Evolutionary conservation across 1,140 invertebrate genomes (phyloP).

Genomic region (Heliconius melpomene): DNA sequence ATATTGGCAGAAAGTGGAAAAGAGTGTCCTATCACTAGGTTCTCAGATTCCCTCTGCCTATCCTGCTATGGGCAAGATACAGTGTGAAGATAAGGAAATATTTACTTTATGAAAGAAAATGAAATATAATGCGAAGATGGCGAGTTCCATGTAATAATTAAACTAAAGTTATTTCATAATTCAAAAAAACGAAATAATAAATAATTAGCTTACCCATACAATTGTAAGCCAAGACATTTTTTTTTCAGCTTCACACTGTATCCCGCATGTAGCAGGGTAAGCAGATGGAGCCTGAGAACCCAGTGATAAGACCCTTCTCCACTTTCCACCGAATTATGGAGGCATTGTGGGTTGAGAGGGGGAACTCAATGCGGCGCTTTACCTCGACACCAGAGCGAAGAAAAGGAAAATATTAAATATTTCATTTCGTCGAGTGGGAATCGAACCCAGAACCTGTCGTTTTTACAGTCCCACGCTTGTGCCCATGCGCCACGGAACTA

Average conservation of each 20-base stretch:
- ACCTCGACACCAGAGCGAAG: too few relatives aligned
- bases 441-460: too few relatives aligned
- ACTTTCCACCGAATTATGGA: too few relatives aligned
- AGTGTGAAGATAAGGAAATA: not conserved
- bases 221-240: not conserved
- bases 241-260: not conserved
- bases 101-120: not conserved
- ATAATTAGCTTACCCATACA: not conserved
- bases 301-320: too few relatives aligned
- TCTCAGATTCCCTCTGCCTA: not conserved
- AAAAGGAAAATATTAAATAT: too few relatives aligned
- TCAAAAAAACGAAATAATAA: not conserved
- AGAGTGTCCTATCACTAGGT: not conserved
- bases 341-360: too few relatives aligned
- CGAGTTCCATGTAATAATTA: slow-evolving; percentile 32
- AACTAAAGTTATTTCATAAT: not conserved
- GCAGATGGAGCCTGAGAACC: too few relatives aligned
- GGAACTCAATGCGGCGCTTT: too few relatives aligned
- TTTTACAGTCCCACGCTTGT: too few relatives aligned
- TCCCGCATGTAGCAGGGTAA: too few relatives aligned
- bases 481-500: too few relatives aligned
- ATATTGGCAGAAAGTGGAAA: not conserved
- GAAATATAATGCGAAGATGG: slow-evolving; percentile 33
- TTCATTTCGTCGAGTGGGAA: too few relatives aligned
- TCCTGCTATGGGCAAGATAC: not conserved